phyloP scores from a whole-genome alignment of 1,140 invertebrate genomes.

The Ostrea edulis region DNA sequence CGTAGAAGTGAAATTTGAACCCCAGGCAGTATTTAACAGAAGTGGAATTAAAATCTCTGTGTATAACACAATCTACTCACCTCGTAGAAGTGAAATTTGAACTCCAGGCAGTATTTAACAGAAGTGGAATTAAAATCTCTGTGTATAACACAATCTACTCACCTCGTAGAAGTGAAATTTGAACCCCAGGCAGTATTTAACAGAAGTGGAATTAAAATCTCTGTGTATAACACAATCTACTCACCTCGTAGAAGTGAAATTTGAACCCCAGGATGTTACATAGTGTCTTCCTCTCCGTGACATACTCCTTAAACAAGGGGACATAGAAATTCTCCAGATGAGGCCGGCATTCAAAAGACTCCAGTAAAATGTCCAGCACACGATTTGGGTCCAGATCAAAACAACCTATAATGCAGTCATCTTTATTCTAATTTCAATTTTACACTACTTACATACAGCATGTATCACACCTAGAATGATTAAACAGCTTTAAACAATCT shows the following conservation, averaged over 20 bases:
- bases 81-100: background rate
- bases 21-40: background rate
- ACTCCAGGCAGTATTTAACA: background rate
- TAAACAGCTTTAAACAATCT: too few relatives aligned
- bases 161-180: background rate
- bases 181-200: background rate
- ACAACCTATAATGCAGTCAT: slow-evolving; percentile 86
- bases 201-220: background rate
- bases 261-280: slow-evolving; percentile 98
- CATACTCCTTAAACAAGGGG: slow-evolving; percentile 82
- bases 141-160: background rate
- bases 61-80: background rate
- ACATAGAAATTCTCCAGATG: slow-evolving; percentile 78
- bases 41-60: background rate
- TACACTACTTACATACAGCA: too few relatives aligned
- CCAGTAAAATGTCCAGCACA: slow-evolving; percentile 96
- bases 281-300: slow-evolving; percentile 84
- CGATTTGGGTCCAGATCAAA: slow-evolving; percentile 99
- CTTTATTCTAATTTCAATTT: too few relatives aligned
- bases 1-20: too few relatives aligned
- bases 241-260: slow-evolving; percentile 87
- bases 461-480: too few relatives aligned
- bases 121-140: background rate
- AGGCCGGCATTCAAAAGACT: slow-evolving; percentile 95
- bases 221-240: background rate